Base-by-base conservation (phyloP, 2,113 vertebrate genomes). In the Leucopsar rothschildi region DNA sequence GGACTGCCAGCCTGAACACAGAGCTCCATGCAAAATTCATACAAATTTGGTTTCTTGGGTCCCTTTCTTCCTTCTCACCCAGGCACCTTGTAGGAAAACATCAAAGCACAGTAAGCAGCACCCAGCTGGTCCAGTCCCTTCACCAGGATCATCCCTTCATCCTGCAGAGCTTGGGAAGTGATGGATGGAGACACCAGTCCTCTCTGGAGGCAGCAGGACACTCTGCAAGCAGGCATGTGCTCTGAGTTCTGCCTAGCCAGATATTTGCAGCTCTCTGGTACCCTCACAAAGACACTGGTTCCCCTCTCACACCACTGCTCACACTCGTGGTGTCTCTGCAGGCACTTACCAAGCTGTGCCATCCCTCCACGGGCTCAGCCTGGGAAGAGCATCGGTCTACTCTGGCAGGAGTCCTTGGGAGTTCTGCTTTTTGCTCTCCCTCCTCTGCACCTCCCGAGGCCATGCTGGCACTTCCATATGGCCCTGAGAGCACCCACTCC, bases 281-380 rank as follows among this genome's bases (percentile, higher is more conserved):
- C 65, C 40, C 31, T 73, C 68, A 65, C 11, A 52, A 77, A 45
- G 40, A 49, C 18, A 23, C 45, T 65, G 2, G 0, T 10, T 90
- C 31, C n/a, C 31, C 28, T 92, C 63, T 61, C 55, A 77, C 19
- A 14, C 20, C 2, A 0, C 5, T 72, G 37, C 45, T 73, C n/a
- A n/a, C 0, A 0, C 45, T 88, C 0, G 0, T 1, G 6, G 7
- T 66, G 42, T 42, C 78, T 81, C 84, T 78, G 78, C 52, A 84
- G 73, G 42, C 25, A 15, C 44, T 47, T 56, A 21, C 2, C 15
- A 14, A 85, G 65, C 60, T 66, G 52, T 25, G 39, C 39, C 45
- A 39, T 21, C 35, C 13, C 50, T 88, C 25, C 2, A 3, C 9
- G 37, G 53, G 33, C 49, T 91, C n/a, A 77, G 68, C 66, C 47